Base-by-base conservation (phyloP, 2,113 vertebrate species). In the Orientallactaga bullata region DNA sequence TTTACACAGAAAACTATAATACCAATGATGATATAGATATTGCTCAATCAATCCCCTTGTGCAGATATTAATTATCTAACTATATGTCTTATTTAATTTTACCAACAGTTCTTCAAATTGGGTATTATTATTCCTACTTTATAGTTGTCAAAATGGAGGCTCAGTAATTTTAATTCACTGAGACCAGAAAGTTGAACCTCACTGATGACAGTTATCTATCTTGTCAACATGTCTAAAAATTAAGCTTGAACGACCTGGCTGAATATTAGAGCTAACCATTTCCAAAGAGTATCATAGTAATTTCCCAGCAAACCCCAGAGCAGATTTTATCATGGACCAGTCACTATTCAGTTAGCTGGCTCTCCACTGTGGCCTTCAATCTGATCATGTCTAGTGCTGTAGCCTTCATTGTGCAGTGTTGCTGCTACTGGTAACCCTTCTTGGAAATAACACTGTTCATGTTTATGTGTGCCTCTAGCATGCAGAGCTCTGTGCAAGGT, bases 1-100 rank as follows among this genome's bases (percentile, higher is more conserved):
- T 84, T 91, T 69, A 55, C 60, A 78, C 65, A 55, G 69, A 51
- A 85, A 93, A 81, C 18, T 78, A 37, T 65, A 76, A 86, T 83
- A 28, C 23, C 37, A 86, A 10, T 30, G 26, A 30, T 58, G 69
- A 88, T 68, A 89, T 60, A 65, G 39, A 16, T 89, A 23, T 71
- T 30, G 24, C 15, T 61, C 81, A 83, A 28, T 61, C 30, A 83
- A 79, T 85, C 21, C 21, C 72, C 66, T 81, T 28, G 24, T 17
- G 65, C 24, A 71, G 23, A 11, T 65, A 60, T 93, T 82, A 77
- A 35, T 84, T 66, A 72, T 58, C 23, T 82, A 85, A 74, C 20
- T n/a, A 23, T 58, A 16, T 68, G 26, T 79, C 47, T 92, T 16
- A 30, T 78, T 93, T 90, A 88, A 73, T 66, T 71, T 74, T 78